Base-by-base conservation (phyloP, 2,888 invertebrate genomes). In the Cylloceria caligata region DNA sequence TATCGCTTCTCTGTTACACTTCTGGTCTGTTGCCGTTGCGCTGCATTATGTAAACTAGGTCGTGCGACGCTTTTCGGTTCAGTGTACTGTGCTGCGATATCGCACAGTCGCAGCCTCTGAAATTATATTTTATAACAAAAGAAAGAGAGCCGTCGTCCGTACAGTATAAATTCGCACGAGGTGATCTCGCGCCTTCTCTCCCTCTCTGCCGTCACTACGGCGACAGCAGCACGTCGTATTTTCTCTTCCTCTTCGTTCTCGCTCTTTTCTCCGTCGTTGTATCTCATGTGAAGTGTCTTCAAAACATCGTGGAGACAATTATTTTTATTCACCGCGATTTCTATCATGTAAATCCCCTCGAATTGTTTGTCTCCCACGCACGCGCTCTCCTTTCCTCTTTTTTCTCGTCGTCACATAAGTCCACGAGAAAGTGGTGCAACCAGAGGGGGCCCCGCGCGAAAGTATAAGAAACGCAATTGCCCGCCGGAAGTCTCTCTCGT, bases 21-120 rank as follows among this genome's bases (percentile, higher is more conserved):
- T 24, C 39, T 49, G 47, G 13, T 65, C n/a, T 21, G 30, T 60
- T 52, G 55, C 24, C 72, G 24, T 68, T 55, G 55, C 62, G 62
- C 24, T 65, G 74, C 52, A 64, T 87, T 87, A 88, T 88, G 87
- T 87, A 87, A 88, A 88, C 88, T 84, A 84, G 83, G 81, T 83
- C 87, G 87, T 88, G 87, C 80, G 87, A 86, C 83, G 65, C 9
- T 49, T 76, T 47, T 68, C 65, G 47, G 34, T 34, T 67, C 55
- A 57, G 16, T 27, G 36, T 57, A 39, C 30, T 57, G 16, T 42
- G 55, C 55, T 27, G 27, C 55, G n/a, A 30, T 30, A 30, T 30
- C 55, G 30, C 55, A 27, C 4, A 30, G 30, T 42, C 24, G 71
- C 69, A 39, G 65, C 45, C 67, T 62, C 67, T 45, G 27, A 77